These are phyloP conservation scores for Erebia palarica DNA, from an alignment of 2,888 invertebrate species.

Conservation along the genomic window DNA sequence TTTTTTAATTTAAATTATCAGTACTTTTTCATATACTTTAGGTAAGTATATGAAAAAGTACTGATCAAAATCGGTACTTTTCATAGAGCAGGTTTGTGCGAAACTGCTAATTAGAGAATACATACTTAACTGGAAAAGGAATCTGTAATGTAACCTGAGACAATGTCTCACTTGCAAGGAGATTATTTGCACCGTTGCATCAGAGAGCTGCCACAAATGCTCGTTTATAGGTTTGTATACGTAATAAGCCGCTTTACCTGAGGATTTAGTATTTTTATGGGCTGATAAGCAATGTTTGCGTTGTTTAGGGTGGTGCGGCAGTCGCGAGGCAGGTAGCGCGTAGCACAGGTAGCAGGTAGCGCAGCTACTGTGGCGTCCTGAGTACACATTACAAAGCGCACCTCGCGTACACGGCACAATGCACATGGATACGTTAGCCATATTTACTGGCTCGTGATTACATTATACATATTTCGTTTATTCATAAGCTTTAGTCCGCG, in stretches of 20 bases:
- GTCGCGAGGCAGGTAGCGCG: constrained; percentile 55
- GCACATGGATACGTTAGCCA: constrained; percentile 45
- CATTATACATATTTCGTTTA: background rate
- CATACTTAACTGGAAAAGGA: background rate
- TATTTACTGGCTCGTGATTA: constrained; percentile 4
- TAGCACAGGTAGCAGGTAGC: constrained; percentile 82
- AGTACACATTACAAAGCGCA: constrained; percentile 70
- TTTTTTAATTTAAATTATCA: too few relatives aligned
- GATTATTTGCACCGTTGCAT: constrained; percentile 3
- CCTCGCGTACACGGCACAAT: constrained; percentile 44
- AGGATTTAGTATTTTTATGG: constrained; percentile 70
- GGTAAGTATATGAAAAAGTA: too few relatives aligned
- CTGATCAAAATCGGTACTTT: too few relatives aligned
- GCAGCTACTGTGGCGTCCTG: constrained; percentile 75
- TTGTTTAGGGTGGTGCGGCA: constrained; percentile 41
- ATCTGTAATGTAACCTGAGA: background rate
- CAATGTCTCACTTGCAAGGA: background rate
- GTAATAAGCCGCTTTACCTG: constrained; percentile 54
- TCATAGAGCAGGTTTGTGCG: too few relatives aligned
- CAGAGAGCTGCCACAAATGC: constrained; percentile 27
- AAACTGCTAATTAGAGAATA: too few relatives aligned
- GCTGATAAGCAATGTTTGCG: constrained; percentile 71
- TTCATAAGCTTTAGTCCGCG: background rate
- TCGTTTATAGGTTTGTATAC: constrained; percentile 56
- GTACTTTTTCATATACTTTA: too few relatives aligned